Conservation (phyloP, 2,888 invertebrate genomes). For the Aspidiotus rigidus region DNA sequence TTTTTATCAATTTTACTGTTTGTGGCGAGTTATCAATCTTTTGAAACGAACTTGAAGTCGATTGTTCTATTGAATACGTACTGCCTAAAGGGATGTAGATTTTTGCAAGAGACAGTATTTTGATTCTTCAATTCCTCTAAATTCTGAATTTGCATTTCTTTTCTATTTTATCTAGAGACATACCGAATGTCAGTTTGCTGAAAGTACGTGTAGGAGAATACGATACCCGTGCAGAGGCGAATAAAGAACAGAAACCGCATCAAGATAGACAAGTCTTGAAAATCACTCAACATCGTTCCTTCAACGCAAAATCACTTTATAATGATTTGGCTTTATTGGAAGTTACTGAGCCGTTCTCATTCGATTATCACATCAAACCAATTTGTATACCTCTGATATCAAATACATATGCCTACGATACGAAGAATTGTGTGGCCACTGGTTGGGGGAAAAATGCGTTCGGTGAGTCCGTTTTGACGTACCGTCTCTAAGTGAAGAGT, state of each 20-base stretch:
- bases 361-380: conserved; percentile 59
- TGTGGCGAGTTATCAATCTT: no score
- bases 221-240: conserved; percentile 66
- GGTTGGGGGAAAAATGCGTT: conserved; percentile 73
- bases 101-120: no score
- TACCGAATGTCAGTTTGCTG: conserved; percentile 17
- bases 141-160: no score
- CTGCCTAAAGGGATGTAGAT: no score
- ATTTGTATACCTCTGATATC: conserved; percentile 54
- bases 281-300: conserved; percentile 49
- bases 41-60: no score
- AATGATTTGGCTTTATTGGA: conserved; percentile 61
- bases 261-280: conserved; percentile 54
- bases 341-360: conserved; percentile 49
- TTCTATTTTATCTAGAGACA: no score
- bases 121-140: no score
- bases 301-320: conserved; percentile 50
- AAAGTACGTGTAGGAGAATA: conserved; percentile 67
- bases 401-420: conserved; percentile 43
- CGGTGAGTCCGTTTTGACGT: conserved; percentile 45
- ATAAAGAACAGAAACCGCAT: conserved; percentile 45
- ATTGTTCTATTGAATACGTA: no score
- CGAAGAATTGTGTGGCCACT: conserved; percentile 54
- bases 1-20: no score
- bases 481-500: no score